Evolutionary conservation across 2,113 vertebrate genomes (phyloP).

Genomic region (pig (Sus scrofa)): T2T-Sscrofa CM000812.6:169006501-169007000

Average conservation of each 20-base stretch:
- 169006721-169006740: not conserved
- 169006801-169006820: slow-evolving; percentile 59
- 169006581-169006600: not conserved
- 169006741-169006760: not conserved
- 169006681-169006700: not conserved
- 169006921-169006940: not conserved
- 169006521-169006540: not conserved
- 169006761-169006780: not conserved
- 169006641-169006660: not conserved
- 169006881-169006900: not conserved
- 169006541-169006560: not conserved
- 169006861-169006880: slow-evolving; percentile 34
- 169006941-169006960: not conserved
- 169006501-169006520: not conserved
- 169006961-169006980: not conserved
- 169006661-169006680: not conserved
- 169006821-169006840: not conserved
- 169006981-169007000: not conserved
- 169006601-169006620: not conserved
- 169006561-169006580: not conserved
- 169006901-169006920: not conserved
- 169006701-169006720: not conserved
- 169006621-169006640: not conserved
- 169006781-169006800: not conserved
- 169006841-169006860: slow-evolving; percentile 4